Base-by-base conservation (phyloP, 1,140 invertebrate species). In the Thalassaphorura encarpata region DNA sequence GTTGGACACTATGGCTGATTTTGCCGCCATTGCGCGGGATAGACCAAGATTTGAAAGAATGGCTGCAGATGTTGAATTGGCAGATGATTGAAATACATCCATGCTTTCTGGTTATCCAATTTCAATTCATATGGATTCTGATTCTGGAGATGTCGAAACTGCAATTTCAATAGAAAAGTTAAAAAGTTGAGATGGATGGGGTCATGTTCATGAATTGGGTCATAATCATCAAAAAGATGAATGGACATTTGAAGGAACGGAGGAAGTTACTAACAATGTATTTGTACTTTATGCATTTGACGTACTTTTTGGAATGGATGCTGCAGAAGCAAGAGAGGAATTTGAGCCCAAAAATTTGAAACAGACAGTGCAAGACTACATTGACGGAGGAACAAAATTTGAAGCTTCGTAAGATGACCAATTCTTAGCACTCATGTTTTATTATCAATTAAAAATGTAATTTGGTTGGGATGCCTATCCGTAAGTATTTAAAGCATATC, bases 41-140 rank as follows among this genome's bases (percentile, higher is more conserved):
- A 29, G 58, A 31, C 23, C 39, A 1, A 18, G 39, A 2, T 29
- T 45, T 1, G 53, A 60, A 41, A 19, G 58, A 28, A 36, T 60
- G 11, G 48, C 52, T 6, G 21, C 53, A 4, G 58, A 60, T 42
- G 42, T 56, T 45, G 28, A 56, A 36, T 52, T 60, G 4, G 52
- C 53, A 8, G 58, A 48, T 1, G 58, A 53, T 0, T 56, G 39
- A 13, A n/a, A n/a, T n/a, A n/a, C n/a, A n/a, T n/a, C n/a, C n/a
- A 56, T 60, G 53, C 58, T 56, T 24, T 39, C 54, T 0, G 58
- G 58, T 5, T 60, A 58, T 31, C 56, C 56, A 1, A 26, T 51
- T 13, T 33, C 33, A 29, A 51, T 51, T 4, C 21, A 27, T 6
- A 36, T 27, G 6, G 48, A 51, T 18, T n/a, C n/a, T n/a, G n/a